A percentile compares a stretch with the other conserved stretches of the same genome.
These are phyloP conservation scores for Antechinus flavipes DNA, from an alignment of 2,113 vertebrate genomes.

Conservation along the genomic window DNA sequence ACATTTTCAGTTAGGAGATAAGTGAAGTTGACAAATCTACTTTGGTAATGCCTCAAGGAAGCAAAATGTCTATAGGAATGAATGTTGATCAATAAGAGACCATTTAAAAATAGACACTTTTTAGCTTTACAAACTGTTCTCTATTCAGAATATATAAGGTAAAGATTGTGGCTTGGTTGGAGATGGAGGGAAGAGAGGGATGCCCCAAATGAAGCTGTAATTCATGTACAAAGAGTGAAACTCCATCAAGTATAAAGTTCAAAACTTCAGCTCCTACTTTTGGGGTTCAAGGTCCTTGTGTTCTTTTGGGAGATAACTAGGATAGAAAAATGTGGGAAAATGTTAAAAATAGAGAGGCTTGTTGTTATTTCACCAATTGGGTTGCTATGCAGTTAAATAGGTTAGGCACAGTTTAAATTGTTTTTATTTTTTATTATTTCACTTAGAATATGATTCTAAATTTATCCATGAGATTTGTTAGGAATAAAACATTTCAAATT, in stretches of 20 bases:
- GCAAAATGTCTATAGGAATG: conserved; percentile 29
- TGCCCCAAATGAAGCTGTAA: background rate
- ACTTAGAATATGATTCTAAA: background rate
- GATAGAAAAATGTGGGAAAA: background rate
- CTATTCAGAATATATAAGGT: conserved; percentile 3
- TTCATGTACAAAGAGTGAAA: background rate
- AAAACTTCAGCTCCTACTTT: background rate
- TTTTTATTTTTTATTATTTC: background rate
- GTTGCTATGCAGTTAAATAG: background rate
- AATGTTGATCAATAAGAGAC: background rate
- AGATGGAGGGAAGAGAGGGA: background rate
- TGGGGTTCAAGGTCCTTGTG: background rate
- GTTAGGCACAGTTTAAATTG: background rate
- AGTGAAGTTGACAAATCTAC: conserved; percentile 34
- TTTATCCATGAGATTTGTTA: conserved; percentile 20
- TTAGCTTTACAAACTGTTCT: background rate
- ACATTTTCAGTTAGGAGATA: conserved; percentile 50
- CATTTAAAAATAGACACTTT: background rate
- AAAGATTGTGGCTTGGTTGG: background rate
- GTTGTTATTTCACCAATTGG: background rate
- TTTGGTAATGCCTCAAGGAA: conserved; percentile 38
- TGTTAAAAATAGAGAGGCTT: background rate
- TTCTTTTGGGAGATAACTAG: background rate
- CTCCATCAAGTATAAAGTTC: background rate
- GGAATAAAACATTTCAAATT: background rate